Conservation (phyloP, 1,140 invertebrate genomes). For the Bursaphelenchus mucronatus region DNA sequence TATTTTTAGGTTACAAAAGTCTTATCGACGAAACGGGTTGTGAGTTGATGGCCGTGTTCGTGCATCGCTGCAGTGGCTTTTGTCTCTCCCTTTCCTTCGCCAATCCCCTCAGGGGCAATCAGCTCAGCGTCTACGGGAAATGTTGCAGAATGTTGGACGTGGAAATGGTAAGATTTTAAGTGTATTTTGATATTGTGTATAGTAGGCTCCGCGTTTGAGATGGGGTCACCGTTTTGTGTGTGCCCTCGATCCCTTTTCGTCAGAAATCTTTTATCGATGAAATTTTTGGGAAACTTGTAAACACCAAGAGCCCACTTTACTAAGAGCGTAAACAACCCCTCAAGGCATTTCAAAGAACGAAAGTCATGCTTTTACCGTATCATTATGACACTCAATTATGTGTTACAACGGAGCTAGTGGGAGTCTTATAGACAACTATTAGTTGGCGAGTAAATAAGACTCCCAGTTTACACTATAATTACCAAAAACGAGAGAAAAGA, state of each 20-base stretch:
- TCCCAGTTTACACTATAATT: not conserved
- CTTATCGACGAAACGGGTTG: constrained; percentile 36
- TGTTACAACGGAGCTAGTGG: no score
- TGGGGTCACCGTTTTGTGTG: no score
- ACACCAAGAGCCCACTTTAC: not conserved
- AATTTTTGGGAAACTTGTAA: constrained; percentile 18
- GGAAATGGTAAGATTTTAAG: constrained; percentile 28
- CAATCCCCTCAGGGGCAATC: constrained; percentile 28
- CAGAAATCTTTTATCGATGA: constrained; percentile 3
- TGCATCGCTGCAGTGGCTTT: constrained; percentile 32
- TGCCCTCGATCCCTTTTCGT: not conserved
- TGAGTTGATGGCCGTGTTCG: constrained; percentile 30
- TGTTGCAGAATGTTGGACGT: constrained; percentile 36
- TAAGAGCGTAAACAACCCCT: no score
- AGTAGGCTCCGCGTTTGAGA: no score
- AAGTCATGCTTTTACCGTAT: no score
- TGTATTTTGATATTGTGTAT: no score
- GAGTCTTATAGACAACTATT: constrained; percentile 9
- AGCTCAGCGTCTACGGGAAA: constrained; percentile 25
- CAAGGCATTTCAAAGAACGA: no score
- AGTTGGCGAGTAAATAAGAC: not conserved
- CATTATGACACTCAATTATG: no score
- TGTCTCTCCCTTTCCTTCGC: constrained; percentile 32
- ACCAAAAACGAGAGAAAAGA: not conserved
- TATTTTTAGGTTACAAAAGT: constrained; percentile 33